Base-by-base conservation (phyloP, 2,797 vertebrate genomes). In the Meda fulgida region DNA sequence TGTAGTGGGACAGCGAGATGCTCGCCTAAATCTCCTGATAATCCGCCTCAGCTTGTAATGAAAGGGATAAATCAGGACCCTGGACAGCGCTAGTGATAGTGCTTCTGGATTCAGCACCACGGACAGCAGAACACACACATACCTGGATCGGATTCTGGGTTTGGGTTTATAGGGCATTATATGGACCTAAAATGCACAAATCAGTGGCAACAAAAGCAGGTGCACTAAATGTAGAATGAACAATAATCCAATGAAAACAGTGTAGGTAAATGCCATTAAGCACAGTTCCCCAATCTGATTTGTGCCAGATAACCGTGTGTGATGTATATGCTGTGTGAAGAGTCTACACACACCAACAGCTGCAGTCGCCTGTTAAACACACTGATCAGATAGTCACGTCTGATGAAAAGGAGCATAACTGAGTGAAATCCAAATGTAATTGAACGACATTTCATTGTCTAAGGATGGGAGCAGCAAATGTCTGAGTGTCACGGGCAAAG, bases 31-130 rank as follows among this genome's bases (percentile, higher is more conserved):
- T 84, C 81, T 89, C 78, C 73, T 70, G 78, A 87, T 89, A 86
- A 86, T 86, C 78, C 53, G 34, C 65, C 77, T 77, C 48, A 71
- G 40, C 43, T 63, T 23, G 55, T 48, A 78, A 81, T 81, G 73
- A 84, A 72, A 81, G 75, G 31, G 78, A 86, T 80, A 86, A 88
- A 86, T 88, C 88, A 88, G 86, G 82, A 89, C 88, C 84, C 36
- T 51, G 84, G 88, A 89, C 78, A 89, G 86, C 43, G 23, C 18
- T n/a, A n/a, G n/a, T n/a, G n/a, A n/a, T n/a, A n/a, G n/a, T n/a
- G n/a, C n/a, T n/a, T n/a, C n/a, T n/a, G n/a, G n/a, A n/a, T 87
- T 71, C 63, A 86, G 77, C 48, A 84, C 71, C 72, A 84, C 14
- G 72, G 85, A 76, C 63, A 84, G 84, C n/a, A 3, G 18, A 48